These are phyloP conservation scores for Plagodis pulveraria DNA, from an alignment of 2,888 invertebrate genomes.

Conservation along the genomic window DNA sequence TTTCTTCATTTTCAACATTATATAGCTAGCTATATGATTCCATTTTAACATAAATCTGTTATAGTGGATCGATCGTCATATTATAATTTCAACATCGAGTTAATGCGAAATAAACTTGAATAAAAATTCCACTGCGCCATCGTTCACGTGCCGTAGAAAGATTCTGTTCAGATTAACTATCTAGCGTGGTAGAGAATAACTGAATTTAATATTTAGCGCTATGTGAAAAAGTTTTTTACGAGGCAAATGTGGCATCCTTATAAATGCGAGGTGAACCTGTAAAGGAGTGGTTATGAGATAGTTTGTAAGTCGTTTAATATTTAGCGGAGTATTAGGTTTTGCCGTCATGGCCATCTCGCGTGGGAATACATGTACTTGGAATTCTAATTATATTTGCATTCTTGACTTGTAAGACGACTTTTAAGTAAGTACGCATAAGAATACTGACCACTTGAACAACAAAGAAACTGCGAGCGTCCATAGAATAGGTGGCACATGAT, in stretches of 20 bases:
- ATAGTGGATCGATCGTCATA: slow-evolving; percentile 22
- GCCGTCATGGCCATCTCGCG: slow-evolving; percentile 51
- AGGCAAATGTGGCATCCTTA: too few species aligned
- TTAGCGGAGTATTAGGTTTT: slow-evolving; percentile 18
- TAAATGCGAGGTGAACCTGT: too few species aligned
- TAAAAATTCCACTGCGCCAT: too few species aligned
- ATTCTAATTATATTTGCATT: slow-evolving; percentile 66
- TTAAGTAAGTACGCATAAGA: slow-evolving; percentile 44
- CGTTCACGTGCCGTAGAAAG: too few species aligned
- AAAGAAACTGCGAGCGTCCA: slow-evolving; percentile 41
- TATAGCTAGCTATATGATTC: background rate
- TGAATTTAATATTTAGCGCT: too few species aligned
- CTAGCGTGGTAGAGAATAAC: too few species aligned
- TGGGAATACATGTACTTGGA: slow-evolving; percentile 66
- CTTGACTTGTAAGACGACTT: slow-evolving; percentile 50
- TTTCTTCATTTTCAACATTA: background rate
- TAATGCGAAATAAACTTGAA: slow-evolving; percentile 18
- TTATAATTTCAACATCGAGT: slow-evolving; percentile 13
- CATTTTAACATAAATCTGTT: slow-evolving; percentile 11
- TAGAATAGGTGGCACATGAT: slow-evolving; percentile 10
- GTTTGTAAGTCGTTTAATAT: slow-evolving; percentile 4
- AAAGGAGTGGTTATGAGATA: background rate
- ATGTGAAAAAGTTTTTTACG: too few species aligned
- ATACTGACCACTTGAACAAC: slow-evolving; percentile 46
- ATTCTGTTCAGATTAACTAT: too few species aligned